Conservation (phyloP, 2,888 invertebrate species). For the Euspilapteryx auroguttella region DNA sequence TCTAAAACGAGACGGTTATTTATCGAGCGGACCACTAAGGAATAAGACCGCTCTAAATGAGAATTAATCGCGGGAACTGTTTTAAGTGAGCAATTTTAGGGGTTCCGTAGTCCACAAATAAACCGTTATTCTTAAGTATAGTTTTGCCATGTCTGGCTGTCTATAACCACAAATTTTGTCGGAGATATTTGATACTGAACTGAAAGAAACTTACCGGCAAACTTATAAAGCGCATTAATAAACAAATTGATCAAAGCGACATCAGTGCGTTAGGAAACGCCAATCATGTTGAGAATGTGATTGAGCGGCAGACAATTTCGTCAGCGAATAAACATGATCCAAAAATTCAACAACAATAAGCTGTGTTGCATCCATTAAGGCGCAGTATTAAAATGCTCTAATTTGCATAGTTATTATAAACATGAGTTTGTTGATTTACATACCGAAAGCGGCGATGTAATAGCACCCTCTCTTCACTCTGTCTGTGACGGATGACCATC, state of each 20-base stretch:
- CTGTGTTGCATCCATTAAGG: constrained; percentile 27
- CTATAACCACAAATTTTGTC: too few species aligned
- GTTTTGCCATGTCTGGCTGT: too few species aligned
- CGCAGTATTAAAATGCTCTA: constrained; percentile 41
- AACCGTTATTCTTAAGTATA: too few species aligned
- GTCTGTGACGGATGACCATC: background rate
- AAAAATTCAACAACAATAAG: constrained; percentile 37
- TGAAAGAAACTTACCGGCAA: too few species aligned
- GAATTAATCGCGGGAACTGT: constrained; percentile 4
- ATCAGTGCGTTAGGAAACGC: background rate
- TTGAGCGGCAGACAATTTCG: too few species aligned
- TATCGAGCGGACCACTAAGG: constrained; percentile 3
- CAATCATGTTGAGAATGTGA: background rate
- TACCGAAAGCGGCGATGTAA: constrained; percentile 14
- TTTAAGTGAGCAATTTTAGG: too few species aligned
- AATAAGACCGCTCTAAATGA: too few species aligned
- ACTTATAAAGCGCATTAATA: background rate
- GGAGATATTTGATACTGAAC: too few species aligned
- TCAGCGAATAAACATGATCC: too few species aligned
- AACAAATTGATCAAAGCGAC: background rate
- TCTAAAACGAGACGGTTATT: constrained; percentile 5
- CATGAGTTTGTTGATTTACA: constrained; percentile 29
- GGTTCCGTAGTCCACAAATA: too few species aligned
- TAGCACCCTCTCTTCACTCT: background rate
- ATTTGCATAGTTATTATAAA: constrained; percentile 52